A percentile compares a stretch with the other conserved stretches of the same genome.
Evolutionary conservation across 1,140 invertebrate species (phyloP).

Genomic region (Aphelenchoides fujianensis): DNA sequence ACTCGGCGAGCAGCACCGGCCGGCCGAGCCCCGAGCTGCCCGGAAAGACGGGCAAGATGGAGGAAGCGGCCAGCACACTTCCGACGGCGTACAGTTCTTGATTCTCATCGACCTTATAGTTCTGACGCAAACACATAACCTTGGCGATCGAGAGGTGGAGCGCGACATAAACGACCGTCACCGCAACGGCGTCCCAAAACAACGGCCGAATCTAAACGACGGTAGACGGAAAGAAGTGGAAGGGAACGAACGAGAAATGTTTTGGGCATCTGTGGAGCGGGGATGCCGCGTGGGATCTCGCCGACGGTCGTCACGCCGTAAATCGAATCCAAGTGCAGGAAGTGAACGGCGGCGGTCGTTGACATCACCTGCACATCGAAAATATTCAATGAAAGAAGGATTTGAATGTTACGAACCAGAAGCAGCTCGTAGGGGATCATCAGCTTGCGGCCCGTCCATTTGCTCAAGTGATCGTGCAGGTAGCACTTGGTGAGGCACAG

Average conservation of each 20-base stretch:
- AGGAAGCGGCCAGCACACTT: conserved; percentile 1
- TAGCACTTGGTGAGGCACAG: conserved; percentile 43
- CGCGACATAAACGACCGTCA: conserved; percentile 32
- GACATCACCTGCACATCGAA: neutral
- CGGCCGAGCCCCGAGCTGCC: conserved; percentile 28
- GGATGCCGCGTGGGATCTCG: conserved; percentile 29
- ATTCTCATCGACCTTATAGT: conserved; percentile 36
- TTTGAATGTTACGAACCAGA: conserved; percentile 8
- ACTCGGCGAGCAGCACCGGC: conserved; percentile 32
- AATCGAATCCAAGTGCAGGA: neutral
- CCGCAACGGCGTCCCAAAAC: conserved; percentile 34
- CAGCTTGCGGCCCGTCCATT: neutral
- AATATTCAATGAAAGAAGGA: conserved; percentile 6
- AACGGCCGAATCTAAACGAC: neutral
- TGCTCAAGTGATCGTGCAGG: neutral
- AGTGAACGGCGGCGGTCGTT: neutral
- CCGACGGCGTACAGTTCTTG: conserved; percentile 43
- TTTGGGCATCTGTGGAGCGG: neutral
- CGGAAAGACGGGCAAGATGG: conserved; percentile 43
- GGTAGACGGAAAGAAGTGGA: no score
- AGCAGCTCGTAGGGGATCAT: conserved; percentile 19
- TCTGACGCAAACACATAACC: conserved; percentile 25
- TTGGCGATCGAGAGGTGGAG: conserved; percentile 40
- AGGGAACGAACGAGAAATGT: no score
- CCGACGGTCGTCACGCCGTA: conserved; percentile 32